Base-by-base conservation (phyloP, 1,140 invertebrate species). In the Eupeodes corollae region DNA sequence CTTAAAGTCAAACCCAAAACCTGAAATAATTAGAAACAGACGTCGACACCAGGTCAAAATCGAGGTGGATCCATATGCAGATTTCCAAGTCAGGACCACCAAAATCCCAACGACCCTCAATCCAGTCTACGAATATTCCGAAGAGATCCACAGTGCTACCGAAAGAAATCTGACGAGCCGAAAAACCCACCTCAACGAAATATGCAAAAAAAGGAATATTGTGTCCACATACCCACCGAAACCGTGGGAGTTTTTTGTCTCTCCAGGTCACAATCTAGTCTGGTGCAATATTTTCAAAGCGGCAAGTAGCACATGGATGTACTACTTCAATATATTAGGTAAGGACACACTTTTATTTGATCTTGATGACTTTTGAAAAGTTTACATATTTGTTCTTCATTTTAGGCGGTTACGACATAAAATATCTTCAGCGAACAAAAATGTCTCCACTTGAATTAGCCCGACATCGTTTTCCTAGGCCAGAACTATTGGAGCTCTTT, bases 221-320 rank as follows among this genome's bases (percentile, higher is more conserved):
- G 46, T 58, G 33, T 55, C 62, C 16, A 56, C 56, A 26, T 63
- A 59, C 51, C 61, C 63, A 53, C 76, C 78, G 21, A 79, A 79
- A 52, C 76, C 78, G 35, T 83, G 82, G 75, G 83, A 86, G 58
- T 86, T 85, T 59, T 80, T 85, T 56, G 77, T 84, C 41, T 83
- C 82, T 56, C 75, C 77, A 39, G 74, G 76, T 31, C 77, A 84
- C 53, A 80, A 78, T 53, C 61, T 85, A 14, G 79, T 84, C 10
- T 86, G 83, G 83, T 86, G 83, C 61, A 85, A 84, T 59, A 76
- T 86, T 44, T 86, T 84, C 59, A 85, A 86, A 73, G 84, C 84
- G 32, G 84, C 83, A 8, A 84, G 82, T 51, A 83, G 82, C 5
- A 83, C 80, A 3, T 86, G 84, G 84, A 77, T 88, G 73, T 85